phyloP scores from a whole-genome alignment of 2,797 vertebrate genomes.

The Moxostoma hubbsi region DNA sequence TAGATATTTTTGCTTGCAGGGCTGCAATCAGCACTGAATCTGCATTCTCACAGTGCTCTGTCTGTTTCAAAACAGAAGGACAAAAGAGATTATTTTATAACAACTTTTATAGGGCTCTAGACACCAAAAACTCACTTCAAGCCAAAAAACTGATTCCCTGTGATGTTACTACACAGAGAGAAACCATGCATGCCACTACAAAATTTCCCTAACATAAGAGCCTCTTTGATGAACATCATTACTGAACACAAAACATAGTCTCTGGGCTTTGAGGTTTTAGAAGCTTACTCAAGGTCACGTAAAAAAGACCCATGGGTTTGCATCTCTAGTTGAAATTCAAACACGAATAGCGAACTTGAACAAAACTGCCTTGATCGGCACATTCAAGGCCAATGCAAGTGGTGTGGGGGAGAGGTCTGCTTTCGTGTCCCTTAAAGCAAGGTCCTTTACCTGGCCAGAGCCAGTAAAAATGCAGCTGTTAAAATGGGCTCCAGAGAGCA shows the following conservation, averaged over 20 bases:
- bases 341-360: neutral
- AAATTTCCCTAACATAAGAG: conserved; percentile 8
- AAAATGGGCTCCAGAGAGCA: conserved; percentile 60
- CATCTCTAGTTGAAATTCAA: conserved; percentile 43
- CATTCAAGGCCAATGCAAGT: neutral
- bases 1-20: conserved; percentile 89
- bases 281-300: neutral
- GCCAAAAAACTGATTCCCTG: conserved; percentile 35
- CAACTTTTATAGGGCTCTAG: conserved; percentile 24
- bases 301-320: neutral
- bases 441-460: conserved; percentile 55
- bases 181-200: neutral
- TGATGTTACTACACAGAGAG: neutral
- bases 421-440: conserved; percentile 47
- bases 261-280: conserved; percentile 1
- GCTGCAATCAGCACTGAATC: conserved; percentile 83
- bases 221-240: conserved; percentile 4
- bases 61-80: conserved; percentile 63
- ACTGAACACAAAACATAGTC: conserved; percentile 11
- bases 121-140: neutral
- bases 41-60: conserved; percentile 67
- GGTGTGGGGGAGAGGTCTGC: conserved; percentile 35
- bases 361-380: neutral
- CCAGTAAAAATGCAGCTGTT: conserved; percentile 53
- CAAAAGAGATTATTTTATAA: conserved; percentile 29